Evolutionary conservation across 2,888 invertebrate species (phyloP).

Genomic region (Apoda limacodes): DNA sequence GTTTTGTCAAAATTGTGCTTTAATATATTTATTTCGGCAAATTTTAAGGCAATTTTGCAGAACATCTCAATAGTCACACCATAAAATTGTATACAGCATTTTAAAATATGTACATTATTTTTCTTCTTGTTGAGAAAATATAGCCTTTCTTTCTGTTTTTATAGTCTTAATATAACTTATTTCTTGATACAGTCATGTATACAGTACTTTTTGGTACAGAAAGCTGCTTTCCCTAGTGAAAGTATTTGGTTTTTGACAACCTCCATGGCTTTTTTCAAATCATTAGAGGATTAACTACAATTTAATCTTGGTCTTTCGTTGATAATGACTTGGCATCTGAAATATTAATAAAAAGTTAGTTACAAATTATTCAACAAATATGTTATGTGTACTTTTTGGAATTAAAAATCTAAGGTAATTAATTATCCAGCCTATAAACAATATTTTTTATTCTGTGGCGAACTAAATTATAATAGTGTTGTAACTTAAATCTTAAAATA

Average conservation of each 20-base stretch:
- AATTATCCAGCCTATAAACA: no score
- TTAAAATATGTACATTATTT: constrained; percentile 3
- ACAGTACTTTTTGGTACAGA: constrained; percentile 5
- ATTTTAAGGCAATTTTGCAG: constrained; percentile 20
- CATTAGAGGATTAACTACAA: background rate
- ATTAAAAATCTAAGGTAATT: no score
- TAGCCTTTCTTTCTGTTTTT: constrained; percentile 7
- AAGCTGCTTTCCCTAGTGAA: constrained; percentile 4
- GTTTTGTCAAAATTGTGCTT: no score
- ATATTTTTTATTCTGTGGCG: no score
- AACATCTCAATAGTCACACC: constrained; percentile 16
- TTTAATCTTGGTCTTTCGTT: constrained; percentile 4
- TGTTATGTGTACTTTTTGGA: no score
- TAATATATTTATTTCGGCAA: constrained; percentile 19
- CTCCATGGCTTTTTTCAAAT: no score
- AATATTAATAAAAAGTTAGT: no score
- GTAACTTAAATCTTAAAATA: no score
- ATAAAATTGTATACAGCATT: constrained; percentile 13
- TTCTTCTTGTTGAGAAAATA: constrained; percentile 7
- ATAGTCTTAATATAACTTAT: constrained; percentile 3
- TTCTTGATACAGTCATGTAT: constrained; percentile 6
- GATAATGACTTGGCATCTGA: constrained; percentile 4
- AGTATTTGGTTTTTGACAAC: constrained; percentile 2
- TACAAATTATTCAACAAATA: no score
- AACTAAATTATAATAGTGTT: no score